phyloP scores from a whole-genome alignment of 1,140 invertebrate species.

The Saccostrea cuccullata region DNA sequence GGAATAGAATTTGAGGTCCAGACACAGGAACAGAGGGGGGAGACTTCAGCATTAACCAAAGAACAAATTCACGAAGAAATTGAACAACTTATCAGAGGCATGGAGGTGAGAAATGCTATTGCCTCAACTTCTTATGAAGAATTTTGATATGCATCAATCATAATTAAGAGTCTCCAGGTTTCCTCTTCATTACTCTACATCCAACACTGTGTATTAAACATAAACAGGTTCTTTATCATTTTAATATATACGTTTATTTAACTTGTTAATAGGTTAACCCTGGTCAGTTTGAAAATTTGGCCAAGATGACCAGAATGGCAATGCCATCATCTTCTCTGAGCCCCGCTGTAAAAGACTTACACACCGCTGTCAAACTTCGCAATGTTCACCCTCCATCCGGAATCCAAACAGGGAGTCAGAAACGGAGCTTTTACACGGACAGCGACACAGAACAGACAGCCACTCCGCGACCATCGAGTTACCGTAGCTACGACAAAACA shows the following conservation, averaged over 20 bases:
- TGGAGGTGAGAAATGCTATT: not conserved
- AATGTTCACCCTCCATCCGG: not conserved
- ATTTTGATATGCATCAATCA: too few species aligned
- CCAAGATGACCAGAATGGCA: constrained; percentile 11
- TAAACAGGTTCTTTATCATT: not conserved
- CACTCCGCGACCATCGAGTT: not conserved
- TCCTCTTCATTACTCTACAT: too few species aligned
- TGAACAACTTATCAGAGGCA: not conserved
- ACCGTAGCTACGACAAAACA: constrained; percentile 24
- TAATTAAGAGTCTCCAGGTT: too few species aligned
- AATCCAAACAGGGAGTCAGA: constrained; percentile 5
- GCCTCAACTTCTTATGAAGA: not conserved
- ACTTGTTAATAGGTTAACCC: not conserved
- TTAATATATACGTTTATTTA: too few species aligned
- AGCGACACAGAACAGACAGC: constrained; percentile 4
- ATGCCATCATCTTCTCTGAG: not conserved
- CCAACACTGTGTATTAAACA: not conserved
- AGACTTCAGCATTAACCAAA: not conserved
- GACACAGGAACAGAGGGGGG: not conserved
- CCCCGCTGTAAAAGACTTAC: not conserved
- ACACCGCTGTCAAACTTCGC: constrained; percentile 7
- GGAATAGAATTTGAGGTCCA: not conserved
- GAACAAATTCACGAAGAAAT: constrained; percentile 3
- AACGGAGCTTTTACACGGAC: constrained; percentile 2
- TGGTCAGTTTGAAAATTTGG: constrained; percentile 21